These are phyloP conservation scores for Cisticola juncidis DNA, from an alignment of 2,113 vertebrate genomes.

Conservation along the genomic window DNA sequence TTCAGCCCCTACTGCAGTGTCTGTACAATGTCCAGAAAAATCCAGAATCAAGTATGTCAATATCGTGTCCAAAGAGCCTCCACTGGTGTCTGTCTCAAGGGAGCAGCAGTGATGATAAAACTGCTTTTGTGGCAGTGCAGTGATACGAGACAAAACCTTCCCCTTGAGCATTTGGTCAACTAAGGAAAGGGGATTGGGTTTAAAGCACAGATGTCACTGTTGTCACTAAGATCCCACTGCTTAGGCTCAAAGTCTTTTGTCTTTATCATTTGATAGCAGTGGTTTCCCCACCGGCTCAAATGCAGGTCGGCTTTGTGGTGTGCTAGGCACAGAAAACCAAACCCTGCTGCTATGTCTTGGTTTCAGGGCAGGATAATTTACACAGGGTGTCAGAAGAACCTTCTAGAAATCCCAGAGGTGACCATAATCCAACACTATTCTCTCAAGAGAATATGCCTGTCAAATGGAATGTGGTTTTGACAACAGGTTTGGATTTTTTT, in stretches of 20 bases:
- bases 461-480: slow-evolving; percentile 18
- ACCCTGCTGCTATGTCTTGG: slow-evolving; percentile 19
- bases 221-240: not conserved
- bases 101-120: not conserved
- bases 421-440: not conserved
- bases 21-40: not conserved
- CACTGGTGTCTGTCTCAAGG: not conserved
- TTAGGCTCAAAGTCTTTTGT: not conserved
- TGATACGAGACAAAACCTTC: not conserved
- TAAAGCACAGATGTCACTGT: not conserved
- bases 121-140: not conserved
- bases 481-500: not conserved
- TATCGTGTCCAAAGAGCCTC: not conserved
- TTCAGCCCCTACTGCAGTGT: not conserved
- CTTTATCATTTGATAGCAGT: not conserved
- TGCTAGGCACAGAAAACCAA: slow-evolving; percentile 27
- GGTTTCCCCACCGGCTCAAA: not conserved
- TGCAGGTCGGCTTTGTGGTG: not conserved
- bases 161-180: not conserved
- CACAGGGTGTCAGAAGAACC: not conserved
- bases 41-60: not conserved
- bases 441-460: not conserved
- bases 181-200: not conserved
- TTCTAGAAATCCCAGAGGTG: slow-evolving; percentile 8
- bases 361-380: slow-evolving; percentile 58